These are phyloP conservation scores for Dicranocentrus wangi DNA, from an alignment of 2,888 invertebrate species.

Conservation along the genomic window DNA sequence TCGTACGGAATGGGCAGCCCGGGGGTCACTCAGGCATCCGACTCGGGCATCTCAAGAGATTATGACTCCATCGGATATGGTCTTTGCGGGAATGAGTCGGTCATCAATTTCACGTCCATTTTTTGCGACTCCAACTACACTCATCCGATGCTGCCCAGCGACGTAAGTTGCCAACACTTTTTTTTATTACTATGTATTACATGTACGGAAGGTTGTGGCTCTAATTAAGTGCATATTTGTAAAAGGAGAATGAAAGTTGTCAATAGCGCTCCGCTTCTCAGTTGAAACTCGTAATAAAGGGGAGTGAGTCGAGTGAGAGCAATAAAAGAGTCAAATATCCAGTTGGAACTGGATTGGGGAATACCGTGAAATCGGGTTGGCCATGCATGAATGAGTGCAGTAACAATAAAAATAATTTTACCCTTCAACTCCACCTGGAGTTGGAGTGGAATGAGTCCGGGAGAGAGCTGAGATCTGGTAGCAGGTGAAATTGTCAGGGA, in stretches of 20 bases:
- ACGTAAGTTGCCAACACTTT: slow-evolving; percentile 35
- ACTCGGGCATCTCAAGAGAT: not conserved
- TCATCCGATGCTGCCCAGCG: slow-evolving; percentile 30
- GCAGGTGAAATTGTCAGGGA: slow-evolving; percentile 51
- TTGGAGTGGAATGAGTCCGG: no score
- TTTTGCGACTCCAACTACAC: slow-evolving; percentile 67
- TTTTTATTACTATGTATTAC: not conserved
- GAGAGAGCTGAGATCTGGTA: no score
- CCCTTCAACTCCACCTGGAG: not conserved
- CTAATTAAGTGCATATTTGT: not conserved
- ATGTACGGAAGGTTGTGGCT: no score
- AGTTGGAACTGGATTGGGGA: no score
- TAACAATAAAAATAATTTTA: no score
- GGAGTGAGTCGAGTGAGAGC: no score
- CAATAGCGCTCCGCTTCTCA: not conserved
- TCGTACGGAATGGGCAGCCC: slow-evolving; percentile 4
- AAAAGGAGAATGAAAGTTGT: not conserved
- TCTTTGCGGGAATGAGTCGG: slow-evolving; percentile 66
- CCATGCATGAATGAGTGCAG: no score
- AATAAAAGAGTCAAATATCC: no score
- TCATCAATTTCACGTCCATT: slow-evolving; percentile 62
- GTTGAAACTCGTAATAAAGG: not conserved
- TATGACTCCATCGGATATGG: slow-evolving; percentile 51
- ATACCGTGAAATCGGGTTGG: no score
- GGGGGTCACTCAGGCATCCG: no score